These are phyloP conservation scores for Agrotis exclamationis DNA, from an alignment of 2,888 invertebrate species.

Conservation along the genomic window DNA sequence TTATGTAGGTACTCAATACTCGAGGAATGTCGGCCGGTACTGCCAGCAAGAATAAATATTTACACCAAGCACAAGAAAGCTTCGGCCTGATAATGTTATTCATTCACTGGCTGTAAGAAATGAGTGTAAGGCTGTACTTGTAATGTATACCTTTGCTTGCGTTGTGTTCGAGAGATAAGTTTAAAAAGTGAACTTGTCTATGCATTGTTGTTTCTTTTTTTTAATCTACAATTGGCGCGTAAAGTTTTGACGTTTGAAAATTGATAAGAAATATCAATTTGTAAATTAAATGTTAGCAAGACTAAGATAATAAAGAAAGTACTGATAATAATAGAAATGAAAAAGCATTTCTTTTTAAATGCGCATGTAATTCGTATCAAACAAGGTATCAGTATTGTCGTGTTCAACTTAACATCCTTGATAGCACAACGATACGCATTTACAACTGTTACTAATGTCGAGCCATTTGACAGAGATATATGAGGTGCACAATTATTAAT, in stretches of 20 bases:
- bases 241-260: neutral
- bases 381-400: slow-evolving; percentile 24
- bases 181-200: slow-evolving; percentile 60
- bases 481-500: slow-evolving; percentile 13
- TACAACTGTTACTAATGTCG: slow-evolving; percentile 41
- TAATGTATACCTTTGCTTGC: slow-evolving; percentile 62
- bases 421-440: slow-evolving; percentile 18
- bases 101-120: slow-evolving; percentile 66
- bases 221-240: slow-evolving; percentile 8
- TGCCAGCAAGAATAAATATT: slow-evolving; percentile 65
- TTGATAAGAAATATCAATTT: neutral
- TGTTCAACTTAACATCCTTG: slow-evolving; percentile 13
- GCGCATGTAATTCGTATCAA: slow-evolving; percentile 19
- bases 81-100: slow-evolving; percentile 65
- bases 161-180: slow-evolving; percentile 52
- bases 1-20: slow-evolving; percentile 59
- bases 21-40: slow-evolving; percentile 58
- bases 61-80: slow-evolving; percentile 66
- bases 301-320: neutral
- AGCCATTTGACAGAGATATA: slow-evolving; percentile 50
- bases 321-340: neutral
- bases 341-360: neutral
- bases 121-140: slow-evolving; percentile 66
- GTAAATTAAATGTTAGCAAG: neutral
- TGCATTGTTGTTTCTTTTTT: slow-evolving; percentile 26